Conservation (phyloP, 2,797 vertebrate species). For the Sebastes matsubarae region DNA sequence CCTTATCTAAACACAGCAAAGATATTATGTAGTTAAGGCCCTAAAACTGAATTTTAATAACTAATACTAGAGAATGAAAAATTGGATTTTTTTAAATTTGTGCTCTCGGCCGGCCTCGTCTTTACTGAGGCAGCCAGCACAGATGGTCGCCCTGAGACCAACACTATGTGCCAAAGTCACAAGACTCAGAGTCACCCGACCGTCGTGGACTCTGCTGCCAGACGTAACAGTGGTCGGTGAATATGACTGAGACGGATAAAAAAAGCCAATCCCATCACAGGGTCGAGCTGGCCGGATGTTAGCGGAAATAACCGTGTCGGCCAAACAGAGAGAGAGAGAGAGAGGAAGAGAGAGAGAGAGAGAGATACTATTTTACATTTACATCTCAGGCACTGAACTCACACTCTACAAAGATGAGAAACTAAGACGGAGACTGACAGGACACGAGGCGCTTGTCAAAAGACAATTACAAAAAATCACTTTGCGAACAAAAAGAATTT, state of each 20-base stretch:
- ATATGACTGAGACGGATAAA: not conserved
- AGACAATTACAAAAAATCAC: not conserved
- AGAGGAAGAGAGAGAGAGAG: not conserved
- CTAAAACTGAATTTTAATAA: not conserved
- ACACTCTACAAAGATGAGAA: not conserved
- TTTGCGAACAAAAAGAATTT: not conserved
- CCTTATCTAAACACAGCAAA: not conserved
- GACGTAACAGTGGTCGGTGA: constrained; percentile 34
- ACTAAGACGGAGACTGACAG: not conserved
- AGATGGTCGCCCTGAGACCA: constrained; percentile 77
- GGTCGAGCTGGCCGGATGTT: not conserved
- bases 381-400: not conserved
- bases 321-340: not conserved
- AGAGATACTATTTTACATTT: not conserved
- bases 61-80: not conserved
- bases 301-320: not conserved
- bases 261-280: not conserved
- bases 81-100: constrained; percentile 8
- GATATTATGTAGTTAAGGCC: not conserved
- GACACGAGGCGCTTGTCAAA: not conserved
- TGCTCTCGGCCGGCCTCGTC: constrained; percentile 26
- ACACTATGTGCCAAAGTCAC: constrained; percentile 64
- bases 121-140: constrained; percentile 57
- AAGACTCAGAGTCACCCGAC: constrained; percentile 24
- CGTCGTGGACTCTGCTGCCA: constrained; percentile 13